phyloP scores from a whole-genome alignment of 2,888 invertebrate species.

The Koerneria pararmatus region DNA sequence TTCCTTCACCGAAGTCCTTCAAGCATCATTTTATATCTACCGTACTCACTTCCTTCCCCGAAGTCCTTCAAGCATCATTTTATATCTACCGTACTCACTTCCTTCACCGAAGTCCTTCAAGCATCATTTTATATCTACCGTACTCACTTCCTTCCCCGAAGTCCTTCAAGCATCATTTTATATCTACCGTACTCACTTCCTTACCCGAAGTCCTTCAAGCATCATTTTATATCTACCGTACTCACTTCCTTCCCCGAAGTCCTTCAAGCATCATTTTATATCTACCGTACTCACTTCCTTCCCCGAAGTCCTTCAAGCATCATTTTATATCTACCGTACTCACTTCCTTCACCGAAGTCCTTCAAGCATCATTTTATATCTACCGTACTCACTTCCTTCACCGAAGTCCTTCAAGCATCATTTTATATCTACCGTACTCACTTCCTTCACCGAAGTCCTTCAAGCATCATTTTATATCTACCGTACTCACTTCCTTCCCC shows the following conservation, averaged over 20 bases:
- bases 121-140: background rate
- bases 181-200: background rate
- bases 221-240: slow-evolving; percentile 21
- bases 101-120: too few species aligned
- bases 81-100: too few species aligned
- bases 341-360: background rate
- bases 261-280: too few species aligned
- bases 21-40: slow-evolving; percentile 21
- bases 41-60: slow-evolving; percentile 19
- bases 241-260: slow-evolving; percentile 19
- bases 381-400: slow-evolving; percentile 23
- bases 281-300: too few species aligned
- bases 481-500: too few species aligned
- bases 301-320: background rate
- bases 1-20: slow-evolving; percentile 27
- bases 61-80: too few species aligned
- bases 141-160: background rate
- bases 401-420: slow-evolving; percentile 22
- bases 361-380: background rate
- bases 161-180: background rate
- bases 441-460: slow-evolving; percentile 20
- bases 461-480: too few species aligned
- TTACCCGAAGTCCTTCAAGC: slow-evolving; percentile 25
- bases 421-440: slow-evolving; percentile 16
- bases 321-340: background rate